Percentiles rank a stretch among this genome's conserved stretches.
Conservation (phyloP, 2,113 vertebrate genomes). For the Panthera uncia region DNA sequence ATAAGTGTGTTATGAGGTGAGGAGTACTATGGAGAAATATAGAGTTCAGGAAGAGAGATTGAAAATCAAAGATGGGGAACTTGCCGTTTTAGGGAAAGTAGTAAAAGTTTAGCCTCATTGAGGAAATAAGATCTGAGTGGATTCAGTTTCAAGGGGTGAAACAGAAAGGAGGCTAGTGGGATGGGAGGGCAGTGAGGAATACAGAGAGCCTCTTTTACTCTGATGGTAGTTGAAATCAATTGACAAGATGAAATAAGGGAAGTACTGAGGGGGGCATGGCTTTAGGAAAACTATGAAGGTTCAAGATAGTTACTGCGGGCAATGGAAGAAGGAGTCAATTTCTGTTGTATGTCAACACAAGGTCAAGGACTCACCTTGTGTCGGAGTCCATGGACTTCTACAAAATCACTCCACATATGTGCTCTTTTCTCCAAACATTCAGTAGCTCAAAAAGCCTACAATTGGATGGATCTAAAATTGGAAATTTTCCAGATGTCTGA, state of each 20-base stretch:
- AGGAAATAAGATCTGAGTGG: neutral
- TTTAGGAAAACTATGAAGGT: neutral
- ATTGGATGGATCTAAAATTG: neutral
- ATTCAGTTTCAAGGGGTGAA: neutral
- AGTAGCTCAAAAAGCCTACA: neutral
- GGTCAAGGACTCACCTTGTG: neutral
- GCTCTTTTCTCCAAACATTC: neutral
- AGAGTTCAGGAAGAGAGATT: neutral
- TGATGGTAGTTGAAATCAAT: neutral
- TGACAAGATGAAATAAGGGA: neutral
- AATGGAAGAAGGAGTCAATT: neutral
- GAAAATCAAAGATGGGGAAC: neutral
- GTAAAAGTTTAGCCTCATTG: neutral
- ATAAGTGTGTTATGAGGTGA: neutral
- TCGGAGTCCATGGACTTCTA: neutral
- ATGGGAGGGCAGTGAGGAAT: neutral
- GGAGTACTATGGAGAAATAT: neutral
- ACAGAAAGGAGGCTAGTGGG: neutral
- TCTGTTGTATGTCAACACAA: no score
- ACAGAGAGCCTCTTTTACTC: neutral
- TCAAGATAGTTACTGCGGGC: neutral
- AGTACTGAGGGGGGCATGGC: neutral
- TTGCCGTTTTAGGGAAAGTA: neutral
- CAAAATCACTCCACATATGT: neutral
- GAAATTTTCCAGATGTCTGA: neutral